These are phyloP conservation scores for Heliconius eleuchia DNA, from an alignment of 1,140 invertebrate genomes.

Conservation along the genomic window DNA sequence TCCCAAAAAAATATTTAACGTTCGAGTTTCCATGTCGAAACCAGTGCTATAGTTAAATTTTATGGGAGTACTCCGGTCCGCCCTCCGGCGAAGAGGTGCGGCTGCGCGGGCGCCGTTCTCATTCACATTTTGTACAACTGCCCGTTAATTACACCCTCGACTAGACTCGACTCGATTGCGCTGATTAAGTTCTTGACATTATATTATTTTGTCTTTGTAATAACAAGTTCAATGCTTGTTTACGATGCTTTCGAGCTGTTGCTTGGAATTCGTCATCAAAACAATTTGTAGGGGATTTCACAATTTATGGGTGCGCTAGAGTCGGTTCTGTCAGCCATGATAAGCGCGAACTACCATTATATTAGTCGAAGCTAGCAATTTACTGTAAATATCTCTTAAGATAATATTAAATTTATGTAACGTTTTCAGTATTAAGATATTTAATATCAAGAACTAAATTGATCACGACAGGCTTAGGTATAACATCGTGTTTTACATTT, in stretches of 20 bases:
- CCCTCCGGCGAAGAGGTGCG: conserved; percentile 46
- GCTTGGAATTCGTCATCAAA: conserved; percentile 15
- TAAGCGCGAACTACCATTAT: conserved; percentile 21
- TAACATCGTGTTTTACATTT: neutral
- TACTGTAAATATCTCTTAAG: conserved; percentile 24
- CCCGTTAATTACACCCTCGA: conserved; percentile 64
- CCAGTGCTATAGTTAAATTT: conserved; percentile 15
- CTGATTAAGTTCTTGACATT: conserved; percentile 73
- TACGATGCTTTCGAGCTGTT: conserved; percentile 9
- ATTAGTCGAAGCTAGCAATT: conserved; percentile 25
- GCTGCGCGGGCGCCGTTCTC: conserved; percentile 53
- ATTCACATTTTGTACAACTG: conserved; percentile 72
- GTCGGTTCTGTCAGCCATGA: neutral
- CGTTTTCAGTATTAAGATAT: conserved; percentile 18
- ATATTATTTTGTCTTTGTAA: conserved; percentile 47
- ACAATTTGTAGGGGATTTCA: conserved; percentile 11
- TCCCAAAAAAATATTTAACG: neutral
- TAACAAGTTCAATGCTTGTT: conserved; percentile 27
- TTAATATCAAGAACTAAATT: neutral
- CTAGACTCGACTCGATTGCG: conserved; percentile 42
- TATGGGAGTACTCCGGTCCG: conserved; percentile 35
- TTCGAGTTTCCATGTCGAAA: conserved; percentile 30
- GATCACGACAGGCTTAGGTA: neutral
- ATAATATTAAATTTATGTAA: conserved; percentile 20
- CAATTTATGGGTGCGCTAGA: conserved; percentile 22